A percentile compares a stretch with the other conserved stretches of the same genome.
phyloP scores from a whole-genome alignment of 2,797 vertebrate genomes.

The Enteromius fasciolatus region DNA sequence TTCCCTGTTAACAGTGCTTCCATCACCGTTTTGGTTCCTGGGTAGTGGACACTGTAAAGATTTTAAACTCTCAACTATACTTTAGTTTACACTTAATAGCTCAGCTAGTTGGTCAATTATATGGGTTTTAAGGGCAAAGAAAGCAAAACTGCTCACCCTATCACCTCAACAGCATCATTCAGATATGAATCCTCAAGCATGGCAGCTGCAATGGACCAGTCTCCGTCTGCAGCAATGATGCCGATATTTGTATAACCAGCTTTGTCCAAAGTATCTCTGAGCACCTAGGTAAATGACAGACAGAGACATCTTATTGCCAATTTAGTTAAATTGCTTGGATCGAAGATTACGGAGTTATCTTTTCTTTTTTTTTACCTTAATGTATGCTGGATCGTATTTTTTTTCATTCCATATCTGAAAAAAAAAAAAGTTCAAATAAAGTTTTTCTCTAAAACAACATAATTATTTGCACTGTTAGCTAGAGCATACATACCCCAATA shows the following conservation, averaged over 20 bases:
- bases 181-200: slow-evolving; percentile 83
- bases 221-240: slow-evolving; percentile 87
- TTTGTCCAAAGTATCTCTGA: slow-evolving; percentile 83
- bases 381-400: slow-evolving; percentile 84
- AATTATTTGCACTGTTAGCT: background rate
- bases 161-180: slow-evolving; percentile 81
- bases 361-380: slow-evolving; percentile 83
- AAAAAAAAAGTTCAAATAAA: slow-evolving; percentile 8
- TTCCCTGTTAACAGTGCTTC: slow-evolving; percentile 83
- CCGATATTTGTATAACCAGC: slow-evolving; percentile 78
- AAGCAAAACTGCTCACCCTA: slow-evolving; percentile 82
- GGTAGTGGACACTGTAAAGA: slow-evolving; percentile 89
- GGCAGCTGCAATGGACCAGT: slow-evolving; percentile 80
- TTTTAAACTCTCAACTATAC: background rate
- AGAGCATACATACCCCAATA: slow-evolving; percentile 84
- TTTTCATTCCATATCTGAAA: slow-evolving; percentile 95
- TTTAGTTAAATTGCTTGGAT: background rate
- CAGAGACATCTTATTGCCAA: background rate
- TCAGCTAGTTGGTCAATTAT: background rate
- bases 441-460: background rate
- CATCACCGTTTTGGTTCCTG: slow-evolving; percentile 83
- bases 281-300: slow-evolving; percentile 72
- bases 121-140: background rate
- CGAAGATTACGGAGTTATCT: background rate
- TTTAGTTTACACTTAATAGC: background rate